Conservation (phyloP, 2,797 vertebrate genomes). For the Enteromius unitaeniatus region DNA sequence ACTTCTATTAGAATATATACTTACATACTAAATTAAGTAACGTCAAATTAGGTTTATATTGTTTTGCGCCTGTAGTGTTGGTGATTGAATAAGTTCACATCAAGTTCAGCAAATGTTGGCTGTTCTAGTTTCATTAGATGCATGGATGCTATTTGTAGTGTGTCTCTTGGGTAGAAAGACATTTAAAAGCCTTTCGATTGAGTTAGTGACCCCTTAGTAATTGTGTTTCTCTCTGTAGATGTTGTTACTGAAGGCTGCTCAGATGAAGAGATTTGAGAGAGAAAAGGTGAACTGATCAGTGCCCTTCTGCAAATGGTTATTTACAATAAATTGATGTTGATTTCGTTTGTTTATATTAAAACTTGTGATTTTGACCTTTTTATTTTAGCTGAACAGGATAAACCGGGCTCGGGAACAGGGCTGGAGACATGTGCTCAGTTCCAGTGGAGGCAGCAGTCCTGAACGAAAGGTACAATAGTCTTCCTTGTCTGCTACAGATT, state of each 20-base stretch:
- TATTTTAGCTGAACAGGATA: conserved; percentile 86
- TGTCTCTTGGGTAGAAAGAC: conserved; percentile 4
- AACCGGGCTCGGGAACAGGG: conserved; percentile 97
- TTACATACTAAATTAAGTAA: background rate
- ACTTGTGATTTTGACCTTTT: conserved; percentile 26
- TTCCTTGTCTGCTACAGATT: background rate
- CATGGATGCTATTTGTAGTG: conserved; percentile 17
- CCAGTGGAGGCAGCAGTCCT: conserved; percentile 85
- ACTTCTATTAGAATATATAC: background rate
- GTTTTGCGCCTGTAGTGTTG: background rate
- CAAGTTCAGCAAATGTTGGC: conserved; percentile 19
- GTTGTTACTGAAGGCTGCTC: conserved; percentile 87
- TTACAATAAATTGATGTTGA: background rate
- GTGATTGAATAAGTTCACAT: conserved; percentile 2
- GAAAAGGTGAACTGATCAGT: conserved; percentile 81
- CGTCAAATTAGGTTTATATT: background rate
- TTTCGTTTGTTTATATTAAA: conserved; percentile 3
- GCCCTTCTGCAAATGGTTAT: background rate
- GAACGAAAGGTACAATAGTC: conserved; percentile 76
- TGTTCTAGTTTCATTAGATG: background rate
- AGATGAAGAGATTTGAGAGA: conserved; percentile 89
- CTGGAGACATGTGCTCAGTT: conserved; percentile 92
- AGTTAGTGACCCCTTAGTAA: conserved; percentile 1
- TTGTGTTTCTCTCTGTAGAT: conserved; percentile 74
- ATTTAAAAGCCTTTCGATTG: conserved; percentile 24